These are phyloP conservation scores for Rotaria sp. DNA, from an alignment of 2,888 invertebrate genomes.

Conservation along the genomic window DNA sequence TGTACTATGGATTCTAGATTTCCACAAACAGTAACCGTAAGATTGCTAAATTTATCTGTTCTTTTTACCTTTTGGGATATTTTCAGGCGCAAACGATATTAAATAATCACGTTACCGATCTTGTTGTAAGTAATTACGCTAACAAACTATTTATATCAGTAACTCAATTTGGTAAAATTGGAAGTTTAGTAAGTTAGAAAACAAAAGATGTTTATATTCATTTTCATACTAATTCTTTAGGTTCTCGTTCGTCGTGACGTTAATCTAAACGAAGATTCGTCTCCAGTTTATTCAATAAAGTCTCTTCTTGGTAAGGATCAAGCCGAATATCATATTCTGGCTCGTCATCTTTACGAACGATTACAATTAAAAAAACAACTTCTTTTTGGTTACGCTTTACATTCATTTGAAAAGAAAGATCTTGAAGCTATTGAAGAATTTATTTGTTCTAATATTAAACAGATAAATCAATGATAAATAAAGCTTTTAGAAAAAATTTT, in stretches of 20 bases:
- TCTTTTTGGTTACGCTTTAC: not conserved
- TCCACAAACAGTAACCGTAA: not conserved
- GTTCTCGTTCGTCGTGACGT: slow-evolving; percentile 23
- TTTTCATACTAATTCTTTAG: not conserved
- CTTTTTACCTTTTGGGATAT: not conserved
- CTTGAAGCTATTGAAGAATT: not conserved
- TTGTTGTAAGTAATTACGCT: not conserved
- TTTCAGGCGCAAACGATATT: not conserved
- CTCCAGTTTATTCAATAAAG: slow-evolving; percentile 1
- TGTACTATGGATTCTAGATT: slow-evolving; percentile 19
- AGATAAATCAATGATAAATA: not conserved
- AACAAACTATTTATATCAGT: slow-evolving; percentile 9
- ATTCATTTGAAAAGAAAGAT: slow-evolving; percentile 2
- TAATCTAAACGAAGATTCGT: not conserved
- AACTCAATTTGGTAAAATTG: slow-evolving; percentile 10
- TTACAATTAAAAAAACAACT: not conserved
- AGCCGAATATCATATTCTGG: slow-evolving; percentile 10
- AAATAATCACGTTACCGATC: not conserved
- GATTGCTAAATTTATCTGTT: not conserved
- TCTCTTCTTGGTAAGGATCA: slow-evolving; percentile 4
- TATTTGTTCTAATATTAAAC: not conserved
- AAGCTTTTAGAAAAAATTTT: not conserved
- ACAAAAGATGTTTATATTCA: not conserved
- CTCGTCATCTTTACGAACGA: slow-evolving; percentile 7
- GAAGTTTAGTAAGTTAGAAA: not conserved